These are phyloP conservation scores for Macrosiphum euphorbiae DNA, from an alignment of 2,888 invertebrate species.

Conservation along the genomic window DNA sequence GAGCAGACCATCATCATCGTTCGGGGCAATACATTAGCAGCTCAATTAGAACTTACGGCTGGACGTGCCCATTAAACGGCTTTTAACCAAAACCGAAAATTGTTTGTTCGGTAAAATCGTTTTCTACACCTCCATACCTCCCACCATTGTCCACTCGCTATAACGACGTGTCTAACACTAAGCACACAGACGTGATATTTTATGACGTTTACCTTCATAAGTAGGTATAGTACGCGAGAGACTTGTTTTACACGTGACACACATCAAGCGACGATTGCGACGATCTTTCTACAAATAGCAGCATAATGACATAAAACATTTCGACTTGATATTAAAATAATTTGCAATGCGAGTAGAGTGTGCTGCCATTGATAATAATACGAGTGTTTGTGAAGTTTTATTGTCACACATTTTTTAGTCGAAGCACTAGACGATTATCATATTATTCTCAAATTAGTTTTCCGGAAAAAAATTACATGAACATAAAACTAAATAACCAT, in stretches of 20 bases:
- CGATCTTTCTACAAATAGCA: background rate
- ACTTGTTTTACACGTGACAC: background rate
- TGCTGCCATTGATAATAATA: background rate
- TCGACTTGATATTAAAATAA: background rate
- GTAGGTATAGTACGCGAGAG: background rate
- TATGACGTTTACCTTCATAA: background rate
- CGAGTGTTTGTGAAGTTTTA: background rate
- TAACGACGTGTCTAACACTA: background rate
- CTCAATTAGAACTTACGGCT: conserved; percentile 52
- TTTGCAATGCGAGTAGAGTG: background rate
- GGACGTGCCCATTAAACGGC: conserved; percentile 58
- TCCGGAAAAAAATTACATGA: background rate
- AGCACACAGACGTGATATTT: background rate
- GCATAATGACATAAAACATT: background rate
- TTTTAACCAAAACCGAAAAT: conserved; percentile 54
- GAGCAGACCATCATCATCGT: background rate
- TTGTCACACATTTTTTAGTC: background rate
- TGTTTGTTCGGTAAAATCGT: conserved; percentile 56
- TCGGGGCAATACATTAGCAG: conserved; percentile 27
- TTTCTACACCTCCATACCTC: background rate
- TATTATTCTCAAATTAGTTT: background rate
- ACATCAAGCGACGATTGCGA: background rate
- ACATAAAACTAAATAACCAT: background rate
- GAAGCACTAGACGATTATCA: background rate
- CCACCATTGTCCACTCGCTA: no score